Base-by-base conservation (phyloP, 2,888 invertebrate species). In the Eristalis pertinax region DNA sequence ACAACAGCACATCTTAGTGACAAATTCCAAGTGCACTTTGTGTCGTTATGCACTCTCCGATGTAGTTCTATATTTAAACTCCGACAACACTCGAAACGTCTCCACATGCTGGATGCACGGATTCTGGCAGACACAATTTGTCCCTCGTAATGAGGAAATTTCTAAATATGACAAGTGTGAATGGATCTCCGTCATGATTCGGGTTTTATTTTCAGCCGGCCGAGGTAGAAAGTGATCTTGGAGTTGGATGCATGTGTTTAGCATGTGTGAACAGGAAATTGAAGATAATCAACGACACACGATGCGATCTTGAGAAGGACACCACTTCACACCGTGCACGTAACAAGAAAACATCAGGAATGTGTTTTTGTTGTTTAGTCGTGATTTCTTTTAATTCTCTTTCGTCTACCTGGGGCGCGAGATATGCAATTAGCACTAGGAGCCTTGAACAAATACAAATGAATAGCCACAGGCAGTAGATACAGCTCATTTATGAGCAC, bases 391-490 rank as follows among this genome's bases (percentile, higher is more conserved):
- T 15, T n/a, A n/a, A n/a, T 19, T 7, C n/a, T 43, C 29, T 22
- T 15, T 56, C 56, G 41, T 35, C 15, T 85, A 85, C 85, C 85
- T 85, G 81, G 58, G 62, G 76, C 41, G 11, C 41, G 11, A 63
- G 63, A 43, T 85, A 77, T n/a, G 63, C 68, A 63, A 86, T 82
- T 13, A 62, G 22, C 19, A 82, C 77, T n/a, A 69, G 15, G n/a
- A 38, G 10, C 69, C 65, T 78, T 82, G 26, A 78, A 82, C 56
- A 86, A 11, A 82, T 65, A 86, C 69, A 86, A 50, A n/a, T 85
- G 72, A 13, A 81, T 35, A 11, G 72, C 63, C 64, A 81, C 63
- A 3, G 76, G 50, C 10, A 78, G 35, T 15, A 85, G 77, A 32
- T 85, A 85, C 58, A 65, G 24, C 85, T n/a, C n/a, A 85, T 85